A percentile compares a stretch with the other conserved stretches of the same genome.
Evolutionary conservation across 2,113 vertebrate species (phyloP).

Genomic region (Zonotrichia leucophrys): DNA sequence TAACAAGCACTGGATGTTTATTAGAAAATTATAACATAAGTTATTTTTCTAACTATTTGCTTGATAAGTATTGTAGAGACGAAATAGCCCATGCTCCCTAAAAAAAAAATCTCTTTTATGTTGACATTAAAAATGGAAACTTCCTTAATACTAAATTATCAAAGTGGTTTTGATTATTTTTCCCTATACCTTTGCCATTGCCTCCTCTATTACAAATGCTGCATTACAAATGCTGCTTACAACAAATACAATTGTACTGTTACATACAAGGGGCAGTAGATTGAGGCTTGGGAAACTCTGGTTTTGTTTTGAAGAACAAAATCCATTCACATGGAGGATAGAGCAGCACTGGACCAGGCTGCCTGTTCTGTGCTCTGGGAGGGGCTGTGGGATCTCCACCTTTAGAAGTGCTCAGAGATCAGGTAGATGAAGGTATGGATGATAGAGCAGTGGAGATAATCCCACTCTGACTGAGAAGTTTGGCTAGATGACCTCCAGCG

Average conservation of each 20-base stretch:
- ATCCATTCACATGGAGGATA: background rate
- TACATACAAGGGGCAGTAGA: too few species aligned
- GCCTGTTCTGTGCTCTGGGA: background rate
- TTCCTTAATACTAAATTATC: background rate
- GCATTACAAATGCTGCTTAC: background rate
- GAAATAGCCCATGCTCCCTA: background rate
- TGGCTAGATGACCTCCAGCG: background rate
- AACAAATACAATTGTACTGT: background rate
- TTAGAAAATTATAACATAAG: background rate
- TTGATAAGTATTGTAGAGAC: background rate
- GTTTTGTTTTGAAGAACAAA: background rate
- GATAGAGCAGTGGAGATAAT: accelerated
- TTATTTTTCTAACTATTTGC: slow-evolving; percentile 27
- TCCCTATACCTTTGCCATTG: background rate
- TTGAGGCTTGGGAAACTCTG: background rate
- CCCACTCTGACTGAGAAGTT: background rate
- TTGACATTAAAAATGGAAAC: background rate
- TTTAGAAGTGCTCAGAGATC: background rate
- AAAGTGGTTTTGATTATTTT: background rate
- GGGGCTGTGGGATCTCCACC: background rate
- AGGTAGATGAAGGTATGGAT: background rate
- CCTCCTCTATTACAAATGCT: background rate
- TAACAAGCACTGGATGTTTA: background rate
- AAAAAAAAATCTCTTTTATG: background rate
- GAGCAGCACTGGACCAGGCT: background rate